Conservation (phyloP, 2,797 vertebrate species). For the Pseudotriccus pelzelni region DNA sequence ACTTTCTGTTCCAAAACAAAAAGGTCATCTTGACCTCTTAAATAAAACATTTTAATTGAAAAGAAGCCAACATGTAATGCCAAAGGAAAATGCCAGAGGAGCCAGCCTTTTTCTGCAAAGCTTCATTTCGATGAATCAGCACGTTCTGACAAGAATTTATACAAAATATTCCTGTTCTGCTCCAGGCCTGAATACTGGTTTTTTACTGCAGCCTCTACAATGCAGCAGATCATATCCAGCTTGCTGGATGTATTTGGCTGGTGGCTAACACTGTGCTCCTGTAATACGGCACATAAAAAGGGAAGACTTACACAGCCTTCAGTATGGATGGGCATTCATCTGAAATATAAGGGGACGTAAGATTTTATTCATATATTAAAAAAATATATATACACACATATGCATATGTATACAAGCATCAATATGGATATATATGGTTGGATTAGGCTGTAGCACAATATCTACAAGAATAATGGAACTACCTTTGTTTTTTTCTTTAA, state of each 20-base stretch:
- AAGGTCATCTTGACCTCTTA: background rate
- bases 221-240: background rate
- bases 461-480: background rate
- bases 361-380: background rate
- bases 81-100: background rate
- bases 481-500: background rate
- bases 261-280: background rate
- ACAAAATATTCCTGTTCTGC: background rate
- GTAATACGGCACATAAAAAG: background rate
- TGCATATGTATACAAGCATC: background rate
- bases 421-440: background rate
- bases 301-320: background rate
- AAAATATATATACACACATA: rapidly evolving
- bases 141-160: background rate
- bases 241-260: background rate
- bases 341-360: background rate
- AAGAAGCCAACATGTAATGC: background rate
- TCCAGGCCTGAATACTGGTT: background rate
- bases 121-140: background rate
- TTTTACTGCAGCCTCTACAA: background rate
- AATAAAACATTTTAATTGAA: conserved; percentile 9
- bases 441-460: background rate
- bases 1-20: background rate
- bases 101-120: background rate
- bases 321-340: background rate